phyloP scores from a whole-genome alignment of 2,888 invertebrate genomes.

The Diadegma fenestrale region DNA sequence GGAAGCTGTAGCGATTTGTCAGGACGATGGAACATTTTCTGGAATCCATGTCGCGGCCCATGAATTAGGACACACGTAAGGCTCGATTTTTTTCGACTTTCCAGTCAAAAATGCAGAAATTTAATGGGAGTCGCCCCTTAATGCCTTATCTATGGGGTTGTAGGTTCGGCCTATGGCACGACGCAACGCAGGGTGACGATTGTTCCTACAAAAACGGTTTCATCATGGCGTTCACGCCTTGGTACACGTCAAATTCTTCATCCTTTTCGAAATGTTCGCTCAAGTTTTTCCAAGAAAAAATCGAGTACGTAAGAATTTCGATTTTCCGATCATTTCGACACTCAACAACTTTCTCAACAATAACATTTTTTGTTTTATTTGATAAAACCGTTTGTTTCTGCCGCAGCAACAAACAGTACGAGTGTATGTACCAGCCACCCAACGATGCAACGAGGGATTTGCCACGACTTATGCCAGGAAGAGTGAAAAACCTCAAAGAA shows the following conservation, averaged over 20 bases:
- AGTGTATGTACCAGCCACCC: conserved; percentile 33
- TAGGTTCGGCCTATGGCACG: conserved; percentile 50
- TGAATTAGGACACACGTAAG: conserved; percentile 63
- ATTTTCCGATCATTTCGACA: neutral
- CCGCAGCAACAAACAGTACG: neutral
- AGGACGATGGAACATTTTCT: conserved; percentile 41
- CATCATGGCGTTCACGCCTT: conserved; percentile 29
- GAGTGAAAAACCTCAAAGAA: conserved; percentile 9
- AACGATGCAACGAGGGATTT: neutral
- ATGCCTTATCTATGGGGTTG: neutral
- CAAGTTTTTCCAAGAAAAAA: neutral
- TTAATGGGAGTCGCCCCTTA: neutral
- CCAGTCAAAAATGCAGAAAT: neutral
- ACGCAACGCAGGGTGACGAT: neutral
- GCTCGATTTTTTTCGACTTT: neutral
- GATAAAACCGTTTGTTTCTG: neutral
- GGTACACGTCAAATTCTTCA: conserved; percentile 40
- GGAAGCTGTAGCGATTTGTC: conserved; percentile 14
- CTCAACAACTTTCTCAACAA: neutral
- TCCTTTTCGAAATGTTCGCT: conserved; percentile 56
- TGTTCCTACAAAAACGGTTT: conserved; percentile 30
- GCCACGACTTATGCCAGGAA: conserved; percentile 53
- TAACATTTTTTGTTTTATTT: neutral
- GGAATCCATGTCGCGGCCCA: conserved; percentile 47
- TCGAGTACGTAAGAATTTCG: conserved; percentile 1